Evolutionary conservation across 1,140 invertebrate genomes (phyloP).

Genomic region (Eurytemora carolleeae): DNA sequence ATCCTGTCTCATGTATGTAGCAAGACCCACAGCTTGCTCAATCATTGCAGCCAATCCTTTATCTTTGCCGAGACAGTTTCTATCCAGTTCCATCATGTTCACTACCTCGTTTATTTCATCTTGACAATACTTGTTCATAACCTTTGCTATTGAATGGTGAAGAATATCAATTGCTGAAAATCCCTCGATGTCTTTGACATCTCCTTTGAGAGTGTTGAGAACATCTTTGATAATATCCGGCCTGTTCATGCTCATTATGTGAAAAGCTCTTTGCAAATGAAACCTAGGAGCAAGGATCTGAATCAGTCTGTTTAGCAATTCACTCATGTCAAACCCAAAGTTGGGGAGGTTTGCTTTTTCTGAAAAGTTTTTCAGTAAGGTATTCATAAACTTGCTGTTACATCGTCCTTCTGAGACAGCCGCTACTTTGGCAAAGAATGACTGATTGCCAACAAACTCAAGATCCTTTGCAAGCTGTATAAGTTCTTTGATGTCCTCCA

Average conservation of each 20-base stretch:
- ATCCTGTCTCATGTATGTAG: conserved; percentile 42
- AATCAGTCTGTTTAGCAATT: conserved; percentile 3
- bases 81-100: conserved; percentile 16
- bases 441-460: conserved; percentile 12
- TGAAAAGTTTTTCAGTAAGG: conserved; percentile 1
- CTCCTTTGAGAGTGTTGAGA: conserved; percentile 2
- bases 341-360: background rate
- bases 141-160: conserved; percentile 15
- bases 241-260: conserved; percentile 2
- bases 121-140: conserved; percentile 18
- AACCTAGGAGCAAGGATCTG: conserved; percentile 3
- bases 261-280: conserved; percentile 8
- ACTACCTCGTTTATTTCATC: conserved; percentile 19
- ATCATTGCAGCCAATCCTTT: conserved; percentile 33
- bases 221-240: conserved; percentile 14
- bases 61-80: conserved; percentile 19
- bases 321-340: background rate
- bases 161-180: conserved; percentile 18
- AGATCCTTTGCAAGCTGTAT: conserved; percentile 12
- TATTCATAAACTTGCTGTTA: conserved; percentile 12
- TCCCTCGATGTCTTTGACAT: conserved; percentile 13
- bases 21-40: conserved; percentile 44
- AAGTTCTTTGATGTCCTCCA: conserved; percentile 16
- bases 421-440: conserved; percentile 10
- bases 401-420: conserved; percentile 12